Conservation (phyloP, 2,113 vertebrate genomes). For the Thryonomys swinderianus region DNA sequence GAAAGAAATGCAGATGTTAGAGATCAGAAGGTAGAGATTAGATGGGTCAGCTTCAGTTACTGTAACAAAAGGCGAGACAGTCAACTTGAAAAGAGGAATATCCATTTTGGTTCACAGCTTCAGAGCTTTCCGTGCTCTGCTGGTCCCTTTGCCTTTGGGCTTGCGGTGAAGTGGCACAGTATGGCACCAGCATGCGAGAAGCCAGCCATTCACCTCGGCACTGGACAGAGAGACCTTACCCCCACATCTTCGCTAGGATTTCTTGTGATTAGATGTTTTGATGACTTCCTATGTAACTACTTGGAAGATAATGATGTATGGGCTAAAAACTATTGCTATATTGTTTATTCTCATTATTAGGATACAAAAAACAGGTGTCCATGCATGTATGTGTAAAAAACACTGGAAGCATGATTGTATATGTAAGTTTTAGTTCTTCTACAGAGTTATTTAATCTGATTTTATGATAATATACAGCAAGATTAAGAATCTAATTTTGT, state of each 20-base stretch:
- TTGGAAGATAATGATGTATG: neutral
- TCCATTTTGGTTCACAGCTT: neutral
- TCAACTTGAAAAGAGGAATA: neutral
- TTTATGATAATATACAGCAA: neutral
- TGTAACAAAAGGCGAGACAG: neutral
- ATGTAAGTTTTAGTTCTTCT: neutral
- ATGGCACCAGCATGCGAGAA: neutral
- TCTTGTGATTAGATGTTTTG: neutral
- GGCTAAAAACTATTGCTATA: neutral
- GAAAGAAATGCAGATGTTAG: neutral
- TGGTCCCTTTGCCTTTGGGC: neutral
- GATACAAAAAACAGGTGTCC: neutral
- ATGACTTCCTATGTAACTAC: neutral
- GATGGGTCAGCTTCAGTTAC: neutral
- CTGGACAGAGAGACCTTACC: neutral
- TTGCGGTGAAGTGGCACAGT: neutral
- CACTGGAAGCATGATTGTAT: neutral
- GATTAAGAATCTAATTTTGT: neutral
- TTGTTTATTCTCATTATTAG: neutral
- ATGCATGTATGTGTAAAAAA: neutral
- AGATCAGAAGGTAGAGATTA: neutral
- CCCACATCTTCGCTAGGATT: neutral
- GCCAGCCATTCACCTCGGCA: neutral
- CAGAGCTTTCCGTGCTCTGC: neutral
- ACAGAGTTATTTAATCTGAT: neutral